These are phyloP conservation scores for Forbesichthys papilliferus DNA, from an alignment of 2,113 vertebrate genomes.

Conservation along the genomic window DNA sequence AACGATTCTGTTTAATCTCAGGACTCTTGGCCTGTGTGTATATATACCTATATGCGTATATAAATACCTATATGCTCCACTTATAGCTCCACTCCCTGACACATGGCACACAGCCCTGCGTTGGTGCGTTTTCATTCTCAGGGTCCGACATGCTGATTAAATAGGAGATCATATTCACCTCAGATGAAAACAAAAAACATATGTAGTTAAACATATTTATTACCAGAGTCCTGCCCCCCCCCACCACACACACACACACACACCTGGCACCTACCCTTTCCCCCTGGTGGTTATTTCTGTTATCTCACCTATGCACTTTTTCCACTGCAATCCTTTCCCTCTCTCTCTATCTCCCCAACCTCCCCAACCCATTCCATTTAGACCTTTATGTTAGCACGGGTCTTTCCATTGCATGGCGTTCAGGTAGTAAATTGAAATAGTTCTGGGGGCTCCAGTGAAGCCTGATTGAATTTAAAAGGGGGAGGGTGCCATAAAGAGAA, in stretches of 20 bases:
- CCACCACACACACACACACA: no score
- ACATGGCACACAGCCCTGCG: slow-evolving; percentile 1
- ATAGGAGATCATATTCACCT: slow-evolving; percentile 36
- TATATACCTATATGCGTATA: slow-evolving; percentile 1
- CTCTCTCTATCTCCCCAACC: slow-evolving; percentile 32
- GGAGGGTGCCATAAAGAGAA: slow-evolving; percentile 67
- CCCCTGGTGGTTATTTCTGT: slow-evolving; percentile 47
- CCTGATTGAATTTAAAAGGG: slow-evolving; percentile 70
- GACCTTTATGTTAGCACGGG: slow-evolving; percentile 59
- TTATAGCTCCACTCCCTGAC: neutral
- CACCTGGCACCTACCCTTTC: slow-evolving; percentile 39
- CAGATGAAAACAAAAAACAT: slow-evolving; percentile 44
- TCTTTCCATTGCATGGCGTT: slow-evolving; percentile 54
- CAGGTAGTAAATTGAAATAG: slow-evolving; percentile 70
- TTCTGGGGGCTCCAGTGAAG: slow-evolving; percentile 61
- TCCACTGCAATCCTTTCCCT: slow-evolving; percentile 15
- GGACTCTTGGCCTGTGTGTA: slow-evolving; percentile 4
- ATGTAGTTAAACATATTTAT: slow-evolving; percentile 42
- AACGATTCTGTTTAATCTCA: slow-evolving; percentile 17
- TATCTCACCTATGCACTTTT: no score
- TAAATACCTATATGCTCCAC: neutral
- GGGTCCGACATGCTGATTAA: slow-evolving; percentile 21
- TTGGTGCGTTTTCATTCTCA: slow-evolving; percentile 13
- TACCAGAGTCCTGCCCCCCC: slow-evolving; percentile 7
- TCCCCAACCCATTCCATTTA: slow-evolving; percentile 47